These are phyloP conservation scores for Hippocampus abdominalis DNA, from an alignment of 2,113 vertebrate genomes.

Conservation along the genomic window DNA sequence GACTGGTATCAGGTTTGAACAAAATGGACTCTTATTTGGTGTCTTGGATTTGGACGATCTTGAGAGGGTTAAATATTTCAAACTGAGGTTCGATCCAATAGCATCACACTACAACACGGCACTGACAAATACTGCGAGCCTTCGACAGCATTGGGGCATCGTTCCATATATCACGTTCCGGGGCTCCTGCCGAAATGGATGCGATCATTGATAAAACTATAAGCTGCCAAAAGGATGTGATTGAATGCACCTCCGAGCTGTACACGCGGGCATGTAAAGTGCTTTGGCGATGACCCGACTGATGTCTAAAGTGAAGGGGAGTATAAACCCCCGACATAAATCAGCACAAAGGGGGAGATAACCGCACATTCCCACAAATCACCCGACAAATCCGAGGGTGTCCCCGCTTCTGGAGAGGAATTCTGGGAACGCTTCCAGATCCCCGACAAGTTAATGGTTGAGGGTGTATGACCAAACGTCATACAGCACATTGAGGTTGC, in stretches of 20 bases:
- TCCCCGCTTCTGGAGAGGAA: slow-evolving; percentile 41
- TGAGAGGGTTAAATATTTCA: slow-evolving; percentile 23
- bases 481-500: neutral
- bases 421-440: slow-evolving; percentile 59
- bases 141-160: slow-evolving; percentile 29
- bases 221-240: slow-evolving; percentile 44
- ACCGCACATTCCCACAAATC: slow-evolving; percentile 59
- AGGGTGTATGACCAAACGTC: neutral
- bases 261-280: slow-evolving; percentile 61
- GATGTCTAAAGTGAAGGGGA: slow-evolving; percentile 59
- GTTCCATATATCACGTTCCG: slow-evolving; percentile 40
- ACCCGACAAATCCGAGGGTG: slow-evolving; percentile 46
- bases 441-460: slow-evolving; percentile 2
- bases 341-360: slow-evolving; percentile 52
- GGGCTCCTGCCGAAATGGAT: slow-evolving; percentile 56
- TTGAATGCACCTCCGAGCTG: slow-evolving; percentile 53
- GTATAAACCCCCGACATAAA: slow-evolving; percentile 64
- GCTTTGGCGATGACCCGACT: slow-evolving; percentile 59
- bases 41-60: slow-evolving; percentile 5
- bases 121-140: slow-evolving; percentile 8
- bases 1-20: too few relatives aligned
- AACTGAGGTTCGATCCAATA: slow-evolving; percentile 11
- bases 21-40: slow-evolving; percentile 7
- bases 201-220: slow-evolving; percentile 63
- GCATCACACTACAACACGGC: slow-evolving; percentile 3